Evolutionary conservation across 1,140 invertebrate genomes (phyloP), one percentile per base, ranked within the genome.

Genomic region (Temnothorax longispinosus): DNA sequence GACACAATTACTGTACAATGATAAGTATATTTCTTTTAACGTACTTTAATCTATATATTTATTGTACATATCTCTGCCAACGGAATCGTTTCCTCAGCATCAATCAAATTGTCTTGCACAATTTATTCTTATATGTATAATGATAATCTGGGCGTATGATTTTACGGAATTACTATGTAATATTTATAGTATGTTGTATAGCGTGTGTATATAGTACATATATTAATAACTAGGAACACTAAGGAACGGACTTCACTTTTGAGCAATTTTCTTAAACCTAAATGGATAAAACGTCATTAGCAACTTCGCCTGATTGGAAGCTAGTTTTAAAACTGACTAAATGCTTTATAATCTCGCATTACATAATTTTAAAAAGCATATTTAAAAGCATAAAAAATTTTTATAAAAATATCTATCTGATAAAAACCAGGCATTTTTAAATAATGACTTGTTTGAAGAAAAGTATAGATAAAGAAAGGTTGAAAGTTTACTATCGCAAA

Each of bases 241-340:
- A 90, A 27, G 89, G 78, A 90, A 87, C 78, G 69, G 52, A 87
- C 87, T 90, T 87, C 8, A 84, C 52, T 87, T 87, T 90, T 90
- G 77, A 89, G 88, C 78, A 87, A 87, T 15, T 89, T 71, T 54
- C 71, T 90, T 78, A 72, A 52, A 18, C 21, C 44, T 84, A 84
- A 27, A 62, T 4, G 8, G 13, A 75, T 50, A 74, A 60, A 74
- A 82, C 11, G 6, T 18, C 11, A 47, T 60, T 60, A 69, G 60
- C 13, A 64, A 74, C 6, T 82, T 44, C 11, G 18, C 21, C 18
- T 71, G 15, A 27, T 72, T 41, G 10, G 27, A 60, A 71, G 8
- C 15, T 18, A 38, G 7, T 13, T 84, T 75, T 38, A 60, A 84
- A 75, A 60, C 21, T 58, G 11, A 13, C 21, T 47, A 35, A 60